Percentiles rank a stretch among this genome's conserved stretches.
Conservation (phyloP, 1,140 invertebrate genomes). For the Latrodectus geometricus region DNA sequence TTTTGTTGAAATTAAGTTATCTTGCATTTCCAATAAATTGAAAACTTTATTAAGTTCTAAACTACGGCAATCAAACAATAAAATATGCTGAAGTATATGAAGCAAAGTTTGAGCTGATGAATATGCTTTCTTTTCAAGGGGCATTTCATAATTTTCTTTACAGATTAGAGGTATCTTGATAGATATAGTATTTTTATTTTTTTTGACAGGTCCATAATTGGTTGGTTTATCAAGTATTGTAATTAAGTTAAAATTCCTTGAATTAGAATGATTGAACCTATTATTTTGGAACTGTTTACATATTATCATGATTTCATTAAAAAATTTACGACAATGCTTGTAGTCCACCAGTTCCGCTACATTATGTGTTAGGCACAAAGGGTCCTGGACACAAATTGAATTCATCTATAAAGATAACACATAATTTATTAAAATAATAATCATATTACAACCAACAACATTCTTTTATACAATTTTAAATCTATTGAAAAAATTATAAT, state of each 20-base stretch:
- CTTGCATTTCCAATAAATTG: slow-evolving; percentile 12
- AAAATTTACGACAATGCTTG: slow-evolving; percentile 17
- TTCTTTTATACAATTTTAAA: no score
- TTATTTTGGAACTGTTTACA: slow-evolving; percentile 17
- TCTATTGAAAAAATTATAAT: no score
- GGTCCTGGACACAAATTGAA: slow-evolving; percentile 52
- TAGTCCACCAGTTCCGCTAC: slow-evolving; percentile 43
- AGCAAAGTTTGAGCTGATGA: slow-evolving; percentile 8
- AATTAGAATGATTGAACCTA: not conserved
- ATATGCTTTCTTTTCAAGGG: not conserved
- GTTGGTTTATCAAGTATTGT: slow-evolving; percentile 30
- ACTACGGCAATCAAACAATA: slow-evolving; percentile 16
- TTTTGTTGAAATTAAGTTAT: not conserved
- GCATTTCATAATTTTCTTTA: not conserved
- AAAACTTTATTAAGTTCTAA: not conserved
- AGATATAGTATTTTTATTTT: not conserved
- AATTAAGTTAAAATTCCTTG: not conserved
- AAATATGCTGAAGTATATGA: slow-evolving; percentile 14
- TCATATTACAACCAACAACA: no score
- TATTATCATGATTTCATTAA: not conserved
- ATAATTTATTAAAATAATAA: no score
- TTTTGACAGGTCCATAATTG: not conserved
- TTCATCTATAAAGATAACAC: slow-evolving; percentile 30
- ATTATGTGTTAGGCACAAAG: slow-evolving; percentile 34
- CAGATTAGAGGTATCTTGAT: slow-evolving; percentile 4